Conservation (phyloP, 1,140 invertebrate genomes). For the Leucophenga varia region DNA sequence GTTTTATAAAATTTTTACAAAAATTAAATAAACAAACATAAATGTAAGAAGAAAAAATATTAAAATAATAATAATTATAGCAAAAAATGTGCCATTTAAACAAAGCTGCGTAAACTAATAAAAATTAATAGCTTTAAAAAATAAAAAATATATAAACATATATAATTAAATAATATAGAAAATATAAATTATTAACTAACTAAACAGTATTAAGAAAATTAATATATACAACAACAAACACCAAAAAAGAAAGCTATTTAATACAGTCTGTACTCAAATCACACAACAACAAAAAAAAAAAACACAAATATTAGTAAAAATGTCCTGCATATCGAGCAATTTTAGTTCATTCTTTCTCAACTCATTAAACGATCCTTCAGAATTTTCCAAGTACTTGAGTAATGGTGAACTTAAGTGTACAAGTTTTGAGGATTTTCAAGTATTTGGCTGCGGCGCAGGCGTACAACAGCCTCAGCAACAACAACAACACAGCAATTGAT, state of each 20-base stretch:
- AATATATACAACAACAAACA: conserved; percentile 36
- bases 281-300: conserved; percentile 5
- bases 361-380: conserved; percentile 54
- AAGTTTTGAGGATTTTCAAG: conserved; percentile 53
- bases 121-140: conserved; percentile 14
- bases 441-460: conserved; percentile 39
- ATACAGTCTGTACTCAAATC: no score
- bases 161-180: conserved; percentile 2
- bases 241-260: conserved; percentile 2
- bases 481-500: conserved; percentile 21
- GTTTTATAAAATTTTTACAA: conserved; percentile 17
- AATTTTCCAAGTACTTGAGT: conserved; percentile 56
- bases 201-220: conserved; percentile 11
- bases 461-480: conserved; percentile 2
- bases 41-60: conserved; percentile 15
- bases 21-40: conserved; percentile 13
- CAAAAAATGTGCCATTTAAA: conserved; percentile 34
- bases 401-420: conserved; percentile 54
- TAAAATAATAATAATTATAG: conserved; percentile 7
- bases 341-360: conserved; percentile 55
- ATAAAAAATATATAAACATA: conserved; percentile 22
- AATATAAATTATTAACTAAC: neutral
- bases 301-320: conserved; percentile 23
- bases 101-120: conserved; percentile 22
- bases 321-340: conserved; percentile 56